A percentile compares a stretch with the other conserved stretches of the same genome.
These are phyloP conservation scores for Listronotus bonariensis DNA, from an alignment of 1,140 invertebrate species.

Conservation along the genomic window DNA sequence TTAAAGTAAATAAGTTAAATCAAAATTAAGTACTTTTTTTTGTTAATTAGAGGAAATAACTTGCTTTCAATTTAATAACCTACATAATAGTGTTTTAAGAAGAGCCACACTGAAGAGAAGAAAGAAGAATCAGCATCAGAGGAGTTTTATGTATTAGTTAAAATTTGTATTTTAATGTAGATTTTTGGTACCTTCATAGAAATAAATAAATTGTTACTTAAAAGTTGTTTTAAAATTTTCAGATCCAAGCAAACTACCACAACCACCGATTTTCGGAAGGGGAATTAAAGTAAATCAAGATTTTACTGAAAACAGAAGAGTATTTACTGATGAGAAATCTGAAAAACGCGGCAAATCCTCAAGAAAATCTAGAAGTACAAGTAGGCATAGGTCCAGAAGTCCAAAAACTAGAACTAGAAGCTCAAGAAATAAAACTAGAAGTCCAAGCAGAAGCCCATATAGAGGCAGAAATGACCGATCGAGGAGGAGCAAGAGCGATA, in stretches of 20 bases:
- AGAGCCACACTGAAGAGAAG: too few relatives aligned
- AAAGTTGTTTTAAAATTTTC: too few relatives aligned
- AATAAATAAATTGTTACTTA: too few relatives aligned
- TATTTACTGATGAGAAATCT: not conserved
- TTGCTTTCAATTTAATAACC: too few relatives aligned
- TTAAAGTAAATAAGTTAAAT: too few relatives aligned
- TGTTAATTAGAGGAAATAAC: too few relatives aligned
- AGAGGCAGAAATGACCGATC: not conserved
- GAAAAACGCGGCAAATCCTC: not conserved
- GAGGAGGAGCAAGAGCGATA: conserved; percentile 4
- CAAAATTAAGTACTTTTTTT: too few relatives aligned
- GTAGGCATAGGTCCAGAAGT: conserved; percentile 1
- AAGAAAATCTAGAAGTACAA: conserved; percentile 5
- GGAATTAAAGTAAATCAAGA: conserved; percentile 27
- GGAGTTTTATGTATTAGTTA: too few relatives aligned
- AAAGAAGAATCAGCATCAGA: too few relatives aligned
- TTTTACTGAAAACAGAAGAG: conserved; percentile 5
- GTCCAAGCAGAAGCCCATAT: not conserved
- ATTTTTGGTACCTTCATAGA: too few relatives aligned
- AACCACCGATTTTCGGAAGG: conserved; percentile 11
- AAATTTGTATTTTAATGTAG: too few relatives aligned
- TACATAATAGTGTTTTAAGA: too few relatives aligned
- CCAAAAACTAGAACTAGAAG: not conserved
- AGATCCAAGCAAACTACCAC: not conserved
- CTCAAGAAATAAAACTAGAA: not conserved